These are phyloP conservation scores for Betta splendens DNA, from an alignment of 2,797 vertebrate species.

Conservation along the genomic window DNA sequence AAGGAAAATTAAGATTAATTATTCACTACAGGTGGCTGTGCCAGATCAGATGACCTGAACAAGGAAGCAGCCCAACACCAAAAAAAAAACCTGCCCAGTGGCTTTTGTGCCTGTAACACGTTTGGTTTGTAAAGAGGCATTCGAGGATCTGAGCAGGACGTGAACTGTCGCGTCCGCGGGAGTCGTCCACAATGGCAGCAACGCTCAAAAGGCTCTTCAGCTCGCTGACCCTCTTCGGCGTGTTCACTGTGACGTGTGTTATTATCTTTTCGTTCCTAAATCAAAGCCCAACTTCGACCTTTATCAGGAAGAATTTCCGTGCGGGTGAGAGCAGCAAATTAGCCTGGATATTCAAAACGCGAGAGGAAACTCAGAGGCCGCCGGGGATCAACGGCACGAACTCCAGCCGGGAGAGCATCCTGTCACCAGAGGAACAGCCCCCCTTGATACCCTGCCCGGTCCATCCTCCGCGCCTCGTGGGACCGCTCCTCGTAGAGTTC, in stretches of 20 bases:
- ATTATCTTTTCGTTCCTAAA: background rate
- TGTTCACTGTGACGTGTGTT: slow-evolving; percentile 4
- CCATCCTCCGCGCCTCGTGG: slow-evolving; percentile 44
- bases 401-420: rapidly evolving
- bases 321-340: rapidly evolving
- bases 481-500: slow-evolving; percentile 56
- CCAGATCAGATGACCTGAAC: slow-evolving; percentile 13
- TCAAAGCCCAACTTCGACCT: rapidly evolving
- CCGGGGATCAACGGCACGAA: rapidly evolving
- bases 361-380: rapidly evolving
- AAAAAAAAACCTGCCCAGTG: slow-evolving; percentile 40
- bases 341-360: rapidly evolving
- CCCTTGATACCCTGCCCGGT: slow-evolving; percentile 53
- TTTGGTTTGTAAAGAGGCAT: slow-evolving; percentile 44
- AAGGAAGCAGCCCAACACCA: slow-evolving; percentile 35
- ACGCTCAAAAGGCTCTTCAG: slow-evolving; percentile 26
- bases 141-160: background rate
- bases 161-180: background rate
- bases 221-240: background rate
- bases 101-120: slow-evolving; percentile 2
- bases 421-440: too few relatives aligned
- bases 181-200: background rate
- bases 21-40: slow-evolving; percentile 9
- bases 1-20: background rate
- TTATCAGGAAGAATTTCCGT: rapidly evolving